phyloP scores from a whole-genome alignment of 2,797 vertebrate genomes.

The Glossophaga mutica region DNA sequence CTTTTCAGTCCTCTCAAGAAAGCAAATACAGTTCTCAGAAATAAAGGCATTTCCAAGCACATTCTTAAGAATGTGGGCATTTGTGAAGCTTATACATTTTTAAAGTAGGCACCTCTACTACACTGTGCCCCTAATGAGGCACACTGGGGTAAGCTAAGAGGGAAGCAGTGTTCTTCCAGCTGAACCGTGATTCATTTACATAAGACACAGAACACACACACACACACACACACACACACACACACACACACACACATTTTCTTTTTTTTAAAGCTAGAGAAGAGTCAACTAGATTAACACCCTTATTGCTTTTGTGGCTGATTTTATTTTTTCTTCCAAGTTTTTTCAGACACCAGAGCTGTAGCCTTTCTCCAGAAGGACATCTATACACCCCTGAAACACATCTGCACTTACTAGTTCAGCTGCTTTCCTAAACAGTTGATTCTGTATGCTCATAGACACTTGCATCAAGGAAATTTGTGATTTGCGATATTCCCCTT shows the following conservation, averaged over 20 bases:
- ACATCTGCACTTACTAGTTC: conserved; percentile 12
- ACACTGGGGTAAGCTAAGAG: conserved; percentile 16
- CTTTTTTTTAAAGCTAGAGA: not conserved
- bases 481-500: not conserved
- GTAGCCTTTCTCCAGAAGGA: not conserved
- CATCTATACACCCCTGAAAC: not conserved
- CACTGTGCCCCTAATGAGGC: conserved; percentile 54
- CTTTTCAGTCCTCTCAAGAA: conserved; percentile 20
- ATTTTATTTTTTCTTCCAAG: conserved; percentile 44
- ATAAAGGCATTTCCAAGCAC: conserved; percentile 27
- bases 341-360: not conserved
- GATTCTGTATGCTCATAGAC: not conserved
- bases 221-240: too few relatives aligned
- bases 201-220: not conserved
- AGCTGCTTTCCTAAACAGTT: conserved; percentile 45
- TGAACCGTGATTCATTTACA: conserved; percentile 21
- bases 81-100: conserved; percentile 52
- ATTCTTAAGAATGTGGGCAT: conserved; percentile 55
- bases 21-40: conserved; percentile 39
- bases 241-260: not conserved
- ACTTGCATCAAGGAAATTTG: conserved; percentile 30
- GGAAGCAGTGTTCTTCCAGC: conserved; percentile 21
- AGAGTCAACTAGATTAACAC: not conserved
- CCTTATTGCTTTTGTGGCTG: not conserved
- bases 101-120: conserved; percentile 30